Percentiles rank a stretch among this genome's conserved stretches.
These are phyloP conservation scores for Paramormyrops hopkinsi DNA, from an alignment of 2,797 vertebrate genomes.

Conservation along the genomic window DNA sequence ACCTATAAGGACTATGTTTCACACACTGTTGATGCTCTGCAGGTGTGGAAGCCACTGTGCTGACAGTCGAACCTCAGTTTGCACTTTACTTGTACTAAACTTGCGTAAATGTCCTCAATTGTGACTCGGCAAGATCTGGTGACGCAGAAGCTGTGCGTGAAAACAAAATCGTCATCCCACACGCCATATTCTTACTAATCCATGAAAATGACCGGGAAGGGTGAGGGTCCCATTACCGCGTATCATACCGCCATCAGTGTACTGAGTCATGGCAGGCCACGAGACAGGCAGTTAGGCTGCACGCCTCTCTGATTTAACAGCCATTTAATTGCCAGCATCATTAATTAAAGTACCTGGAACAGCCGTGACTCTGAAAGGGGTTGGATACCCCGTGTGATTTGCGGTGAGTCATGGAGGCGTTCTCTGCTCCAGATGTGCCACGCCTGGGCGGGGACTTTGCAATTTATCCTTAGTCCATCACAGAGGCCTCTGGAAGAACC, in stretches of 20 bases:
- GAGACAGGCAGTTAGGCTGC: neutral
- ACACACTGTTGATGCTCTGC: neutral
- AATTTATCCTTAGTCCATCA: neutral
- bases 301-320: neutral
- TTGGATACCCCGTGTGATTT: neutral
- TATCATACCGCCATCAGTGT: constrained; percentile 24
- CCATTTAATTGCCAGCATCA: constrained; percentile 30
- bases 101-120: neutral
- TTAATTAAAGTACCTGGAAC: constrained; percentile 37
- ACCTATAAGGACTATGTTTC: neutral
- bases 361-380: constrained; percentile 27
- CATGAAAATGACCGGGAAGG: constrained; percentile 18
- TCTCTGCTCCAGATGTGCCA: neutral
- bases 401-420: neutral
- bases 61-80: neutral
- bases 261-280: neutral
- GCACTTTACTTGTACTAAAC: neutral
- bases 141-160: neutral
- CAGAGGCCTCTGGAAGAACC: neutral
- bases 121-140: neutral
- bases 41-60: neutral
- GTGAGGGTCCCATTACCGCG: constrained; percentile 27
- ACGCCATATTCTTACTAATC: constrained; percentile 26
- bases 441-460: neutral
- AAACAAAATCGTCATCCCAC: neutral